Evolutionary conservation across 2,797 vertebrate species (phyloP), one percentile per base, ranked within the genome.

Genomic region (Mus caroli): DNA sequence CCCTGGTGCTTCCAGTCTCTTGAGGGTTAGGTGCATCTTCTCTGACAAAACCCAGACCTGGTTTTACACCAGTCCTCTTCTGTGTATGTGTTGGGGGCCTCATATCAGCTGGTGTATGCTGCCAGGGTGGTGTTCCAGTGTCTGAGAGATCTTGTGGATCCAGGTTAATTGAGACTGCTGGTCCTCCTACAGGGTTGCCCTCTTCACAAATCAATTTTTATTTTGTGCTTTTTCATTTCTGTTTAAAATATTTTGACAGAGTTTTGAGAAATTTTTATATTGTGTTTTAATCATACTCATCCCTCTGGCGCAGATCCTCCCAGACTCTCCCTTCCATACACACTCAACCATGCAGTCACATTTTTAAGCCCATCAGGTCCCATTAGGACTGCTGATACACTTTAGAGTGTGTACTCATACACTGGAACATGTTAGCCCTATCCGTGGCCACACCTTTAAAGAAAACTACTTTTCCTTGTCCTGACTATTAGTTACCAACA

Each of bases 281-380:
- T 82, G 24, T 60, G 26, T 17, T 60, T 60, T 82, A 13, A 82
- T 82, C 14, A 12, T 43, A 83, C 31, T 43, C 20, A 56, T 6
- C 4, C 10, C 6, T 20, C 10, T 37, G 50, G 19, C 2, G 1
- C 52, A 14, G 0, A 82, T 28, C 0, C 24, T 43, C n/a, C 13
- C n/a, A 58, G 12, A 60, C 28, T 6, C 6, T 56, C 20, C 3
- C 14, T 26, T 62, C 37, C 11, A 62, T 34, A 12, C 15, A 6
- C 9, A 64, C 37, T 12, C 28, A 31, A 83, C 10, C 2, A 6
- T 43, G 37, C 17, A 17, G 1, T 14, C 22, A 43, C 37, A 43
- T 34, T 43, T 40, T 31, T 31, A 43, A 83, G 37, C 11, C 14
- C 37, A 64, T 31, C 26, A 43, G 28, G 80, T 17, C 26, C 9